Conservation (phyloP, 2,888 invertebrate genomes). For the Tupiocoris notatus region DNA sequence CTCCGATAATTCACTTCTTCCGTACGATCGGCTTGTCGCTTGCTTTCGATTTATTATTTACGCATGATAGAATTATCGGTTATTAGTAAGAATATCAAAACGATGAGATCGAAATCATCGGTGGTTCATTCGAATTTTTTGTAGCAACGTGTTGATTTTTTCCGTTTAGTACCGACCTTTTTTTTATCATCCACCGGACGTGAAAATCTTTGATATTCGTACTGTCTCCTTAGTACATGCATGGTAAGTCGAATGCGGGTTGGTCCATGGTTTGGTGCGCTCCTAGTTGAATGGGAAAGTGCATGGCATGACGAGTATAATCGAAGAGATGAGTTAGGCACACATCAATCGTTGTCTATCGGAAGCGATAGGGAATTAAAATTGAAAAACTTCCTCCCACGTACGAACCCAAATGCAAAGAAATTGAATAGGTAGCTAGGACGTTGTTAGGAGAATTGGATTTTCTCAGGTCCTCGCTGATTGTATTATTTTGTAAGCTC, state of each 20-base stretch:
- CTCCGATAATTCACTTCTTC: slow-evolving; percentile 3
- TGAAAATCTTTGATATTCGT: slow-evolving; percentile 30
- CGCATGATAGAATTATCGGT: slow-evolving; percentile 3
- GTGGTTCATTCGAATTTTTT: neutral
- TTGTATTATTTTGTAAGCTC: too few relatives aligned
- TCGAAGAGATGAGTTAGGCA: slow-evolving; percentile 15
- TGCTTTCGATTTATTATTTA: slow-evolving; percentile 21
- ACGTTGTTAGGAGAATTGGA: neutral
- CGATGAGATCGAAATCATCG: neutral
- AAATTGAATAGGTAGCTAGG: too few relatives aligned
- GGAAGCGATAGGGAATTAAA: neutral
- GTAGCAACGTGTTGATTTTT: neutral
- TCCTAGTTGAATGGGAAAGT: slow-evolving; percentile 20
- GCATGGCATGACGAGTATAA: slow-evolving; percentile 34
- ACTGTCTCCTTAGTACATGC: slow-evolving; percentile 12
- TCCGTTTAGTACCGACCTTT: neutral
- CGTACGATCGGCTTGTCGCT: slow-evolving; percentile 1
- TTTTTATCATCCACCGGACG: neutral
- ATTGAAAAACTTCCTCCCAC: too few relatives aligned
- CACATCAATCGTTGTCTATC: slow-evolving; percentile 4
- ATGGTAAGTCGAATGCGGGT: slow-evolving; percentile 1
- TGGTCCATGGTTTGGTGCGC: slow-evolving; percentile 7
- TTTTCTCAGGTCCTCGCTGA: neutral
- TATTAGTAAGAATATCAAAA: slow-evolving; percentile 36
- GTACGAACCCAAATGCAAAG: too few relatives aligned